These are phyloP conservation scores for Euplagia quadripunctaria DNA, from an alignment of 2,888 invertebrate genomes.

Conservation along the genomic window DNA sequence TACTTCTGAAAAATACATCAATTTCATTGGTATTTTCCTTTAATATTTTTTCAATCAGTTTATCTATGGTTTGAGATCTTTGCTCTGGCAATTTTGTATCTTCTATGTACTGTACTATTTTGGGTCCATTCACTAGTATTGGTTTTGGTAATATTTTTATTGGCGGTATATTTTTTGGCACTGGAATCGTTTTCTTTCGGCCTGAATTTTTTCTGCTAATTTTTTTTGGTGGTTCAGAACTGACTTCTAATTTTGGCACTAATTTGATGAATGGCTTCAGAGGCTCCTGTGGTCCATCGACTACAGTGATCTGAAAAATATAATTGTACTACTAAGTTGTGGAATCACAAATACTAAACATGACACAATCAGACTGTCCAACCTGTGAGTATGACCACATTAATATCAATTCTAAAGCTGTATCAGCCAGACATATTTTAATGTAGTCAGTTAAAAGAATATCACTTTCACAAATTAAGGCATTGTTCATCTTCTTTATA, in stretches of 20 bases:
- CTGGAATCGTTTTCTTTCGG: slow-evolving; percentile 71
- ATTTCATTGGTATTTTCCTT: slow-evolving; percentile 84
- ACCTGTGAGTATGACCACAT: not conserved
- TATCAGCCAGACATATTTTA: not conserved
- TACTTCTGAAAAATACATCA: slow-evolving; percentile 83
- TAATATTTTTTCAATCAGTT: slow-evolving; percentile 79
- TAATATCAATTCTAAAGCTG: not conserved
- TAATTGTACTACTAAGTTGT: not conserved
- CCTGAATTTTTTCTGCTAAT: slow-evolving; percentile 69
- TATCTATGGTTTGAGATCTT: slow-evolving; percentile 76
- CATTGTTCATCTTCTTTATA: too few species aligned
- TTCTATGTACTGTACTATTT: slow-evolving; percentile 74
- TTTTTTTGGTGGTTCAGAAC: slow-evolving; percentile 69
- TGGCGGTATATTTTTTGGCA: slow-evolving; percentile 72
- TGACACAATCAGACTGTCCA: not conserved
- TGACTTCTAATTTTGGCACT: slow-evolving; percentile 57
- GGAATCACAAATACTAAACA: not conserved
- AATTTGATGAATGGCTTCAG: slow-evolving; percentile 65
- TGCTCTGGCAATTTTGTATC: slow-evolving; percentile 71
- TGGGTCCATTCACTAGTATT: slow-evolving; percentile 72
- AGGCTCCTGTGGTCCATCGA: slow-evolving; percentile 69
- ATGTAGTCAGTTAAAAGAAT: not conserved
- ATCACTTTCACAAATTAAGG: not conserved
- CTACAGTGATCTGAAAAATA: slow-evolving; percentile 77
- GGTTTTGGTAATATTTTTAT: slow-evolving; percentile 84